Evolutionary conservation across 2,797 vertebrate genomes (phyloP).

Genomic region (Adrianichthys oophorus): DNA sequence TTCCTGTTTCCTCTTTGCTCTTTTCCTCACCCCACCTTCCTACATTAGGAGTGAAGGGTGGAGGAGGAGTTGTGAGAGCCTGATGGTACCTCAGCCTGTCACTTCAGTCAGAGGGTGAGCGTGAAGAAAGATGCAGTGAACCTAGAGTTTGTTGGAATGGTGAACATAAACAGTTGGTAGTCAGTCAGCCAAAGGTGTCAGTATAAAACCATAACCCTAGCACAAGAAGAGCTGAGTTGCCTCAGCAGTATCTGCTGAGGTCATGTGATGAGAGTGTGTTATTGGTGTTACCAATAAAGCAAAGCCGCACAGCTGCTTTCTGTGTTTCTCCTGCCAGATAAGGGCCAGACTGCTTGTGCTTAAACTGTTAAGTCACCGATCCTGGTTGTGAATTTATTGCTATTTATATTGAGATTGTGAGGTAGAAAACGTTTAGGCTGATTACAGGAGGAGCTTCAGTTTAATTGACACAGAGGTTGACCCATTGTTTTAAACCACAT

Average conservation of each 20-base stretch:
- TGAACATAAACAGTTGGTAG: slow-evolving; percentile 12
- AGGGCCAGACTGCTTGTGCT: slow-evolving; percentile 41
- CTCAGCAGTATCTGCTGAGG: not conserved
- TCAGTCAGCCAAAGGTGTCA: slow-evolving; percentile 9
- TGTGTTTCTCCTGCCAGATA: slow-evolving; percentile 10
- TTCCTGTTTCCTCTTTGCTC: slow-evolving; percentile 60
- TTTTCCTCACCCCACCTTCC: slow-evolving; percentile 31
- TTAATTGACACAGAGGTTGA: slow-evolving; percentile 10
- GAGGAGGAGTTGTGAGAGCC: slow-evolving; percentile 7
- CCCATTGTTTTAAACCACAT: slow-evolving; percentile 30
- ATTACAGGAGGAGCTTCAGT: too few relatives aligned
- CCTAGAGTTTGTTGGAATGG: slow-evolving; percentile 14
- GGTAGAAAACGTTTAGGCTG: slow-evolving; percentile 28
- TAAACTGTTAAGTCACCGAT: slow-evolving; percentile 27
- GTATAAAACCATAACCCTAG: slow-evolving; percentile 5
- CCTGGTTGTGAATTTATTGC: slow-evolving; percentile 37
- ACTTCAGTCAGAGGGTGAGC: too few relatives aligned
- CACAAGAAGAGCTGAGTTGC: slow-evolving; percentile 7
- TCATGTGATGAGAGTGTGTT: slow-evolving; percentile 31
- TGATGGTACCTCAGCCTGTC: slow-evolving; percentile 9
- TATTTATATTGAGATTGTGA: slow-evolving; percentile 4
- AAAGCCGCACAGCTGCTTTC: slow-evolving; percentile 24
- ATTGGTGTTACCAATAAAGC: slow-evolving; percentile 40
- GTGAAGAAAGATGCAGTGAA: not conserved
- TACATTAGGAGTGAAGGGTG: slow-evolving; percentile 13